Base-by-base conservation (phyloP, 1,140 invertebrate species). In the Archivesica marissinica region DNA sequence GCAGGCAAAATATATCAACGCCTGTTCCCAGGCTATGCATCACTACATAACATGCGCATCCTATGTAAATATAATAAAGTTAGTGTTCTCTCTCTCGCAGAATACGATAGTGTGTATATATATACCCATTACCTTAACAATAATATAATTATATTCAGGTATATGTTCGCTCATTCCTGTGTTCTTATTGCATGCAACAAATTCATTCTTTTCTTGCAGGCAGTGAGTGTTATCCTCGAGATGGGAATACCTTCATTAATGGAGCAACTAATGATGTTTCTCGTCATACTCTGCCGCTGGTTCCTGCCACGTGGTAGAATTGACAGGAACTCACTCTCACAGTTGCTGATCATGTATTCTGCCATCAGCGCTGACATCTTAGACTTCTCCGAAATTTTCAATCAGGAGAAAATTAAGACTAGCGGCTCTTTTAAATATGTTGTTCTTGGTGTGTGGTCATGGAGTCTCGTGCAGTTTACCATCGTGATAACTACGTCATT, bases 241-340 rank as follows among this genome's bases (percentile, higher is more conserved):
- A 47, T 70, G n/a, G 41, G 39, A 9, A 1, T n/a, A 11, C 20
- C 39, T 33, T 87, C 86, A 30, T 41, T 87, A 15, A 97, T 98
- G 54, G 97, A 98, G 88, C 97, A 98, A 93, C 97, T 97, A 89
- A 94, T 98, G 23, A 97, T 98, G 97, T 93, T 98, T 35, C 96
- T 97, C 11, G 94, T 98, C 7, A 98, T 98, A 88, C 96, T 98
- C 56, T 97, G 97, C 2, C 95, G 97, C 41, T 98, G 97, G 90
- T 95, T 98, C 94, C 94, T 98, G 72, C 97, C 98, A 2, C 97
- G 97, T 88, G 97, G 97, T 17, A 81, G 85, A 17, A 94, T 98
- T 0, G 97, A 97, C 0, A 95, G 97, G 28, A 97, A 98, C 91
- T 97, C 98, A 93, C 94, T 98, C 2, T 98, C 97, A 54, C 98